Evolutionary conservation across 2,113 vertebrate species (phyloP), one percentile per base, ranked within the genome.

Genomic region (Montifringilla adamsi): DNA sequence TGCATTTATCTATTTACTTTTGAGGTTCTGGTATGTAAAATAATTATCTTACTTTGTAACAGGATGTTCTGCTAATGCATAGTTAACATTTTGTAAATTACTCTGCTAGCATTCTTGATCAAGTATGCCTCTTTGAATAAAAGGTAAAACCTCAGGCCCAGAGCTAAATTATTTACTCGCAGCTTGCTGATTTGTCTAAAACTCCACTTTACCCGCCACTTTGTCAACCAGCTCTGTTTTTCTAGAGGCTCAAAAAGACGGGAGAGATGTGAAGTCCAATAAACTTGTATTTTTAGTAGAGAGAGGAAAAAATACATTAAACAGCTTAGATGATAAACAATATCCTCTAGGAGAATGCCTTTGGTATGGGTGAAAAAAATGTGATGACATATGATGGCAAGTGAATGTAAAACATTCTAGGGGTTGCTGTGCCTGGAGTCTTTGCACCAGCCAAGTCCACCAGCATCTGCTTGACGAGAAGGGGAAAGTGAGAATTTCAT

Each of bases 61-160:
- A 92, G 92, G 75, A 87, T 92, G 95, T 95, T 96, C 58, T 37
- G 58, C 39, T 94, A 47, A 95, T 94, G 50, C 69, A 70, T 60
- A 90, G 72, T 95, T 94, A 95, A 82, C 94, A 89, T 93, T 96
- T 97, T 93, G 89, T 96, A 85, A 97, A 97, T 97, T 75, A 96
- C 44, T 94, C 49, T 15, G 8, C 74, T 87, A 58, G 58, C 28
- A 74, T 49, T 95, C 63, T 93, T 77, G 95, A 90, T 96, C 96
- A 97, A 94, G 97, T 97, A 94, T 8, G 27, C 59, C 41, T 91
- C 66, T 91, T 78, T 90, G 81, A 96, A 97, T 92, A 95, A 95
- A 96, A 97, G 59, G 87, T 95, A 95, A 79, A 13, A 89, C 87
- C 95, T 97, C 70, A 86, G 88, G 82, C 83, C 94, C 76, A 55